Percentiles rank a stretch among this genome's conserved stretches.
Evolutionary conservation across 2,888 invertebrate species (phyloP).

Genomic region (Leptinotarsa peninsularis): DNA sequence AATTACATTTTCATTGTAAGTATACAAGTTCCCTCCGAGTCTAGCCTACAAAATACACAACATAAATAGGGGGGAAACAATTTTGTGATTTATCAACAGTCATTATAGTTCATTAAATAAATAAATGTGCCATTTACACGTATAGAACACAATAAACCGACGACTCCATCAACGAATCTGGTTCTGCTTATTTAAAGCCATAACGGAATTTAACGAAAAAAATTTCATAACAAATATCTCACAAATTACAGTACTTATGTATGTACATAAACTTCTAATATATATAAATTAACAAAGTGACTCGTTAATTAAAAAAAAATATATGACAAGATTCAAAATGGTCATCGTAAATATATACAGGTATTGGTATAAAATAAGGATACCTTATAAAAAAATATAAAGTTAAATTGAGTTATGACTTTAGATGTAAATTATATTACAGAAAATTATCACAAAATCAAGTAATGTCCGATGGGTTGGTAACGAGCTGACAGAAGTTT

Average conservation of each 20-base stretch:
- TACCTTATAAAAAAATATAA: constrained; percentile 38
- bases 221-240: constrained; percentile 38
- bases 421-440: constrained; percentile 45
- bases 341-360: constrained; percentile 44
- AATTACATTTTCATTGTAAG: constrained; percentile 51
- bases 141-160: constrained; percentile 44
- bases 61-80: constrained; percentile 48
- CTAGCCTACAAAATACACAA: constrained; percentile 52
- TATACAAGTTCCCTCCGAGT: constrained; percentile 50
- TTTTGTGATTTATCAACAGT: constrained; percentile 45
- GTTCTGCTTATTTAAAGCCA: constrained; percentile 50
- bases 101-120: constrained; percentile 48
- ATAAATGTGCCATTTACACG: constrained; percentile 54
- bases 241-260: constrained; percentile 33
- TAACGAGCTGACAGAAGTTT: constrained; percentile 16
- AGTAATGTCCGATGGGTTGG: constrained; percentile 31
- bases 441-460: constrained; percentile 53
- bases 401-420: constrained; percentile 57
- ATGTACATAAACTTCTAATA: constrained; percentile 45
- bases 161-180: constrained; percentile 36
- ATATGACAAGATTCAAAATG: constrained; percentile 34
- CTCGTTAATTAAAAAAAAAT: constrained; percentile 39
- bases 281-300: constrained; percentile 41
- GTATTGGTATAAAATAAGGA: constrained; percentile 37
- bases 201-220: constrained; percentile 54